Percentiles rank a stretch among this genome's conserved stretches.
Conservation (phyloP, 2,888 invertebrate genomes). For the Pachliopta kotzebuea region DNA sequence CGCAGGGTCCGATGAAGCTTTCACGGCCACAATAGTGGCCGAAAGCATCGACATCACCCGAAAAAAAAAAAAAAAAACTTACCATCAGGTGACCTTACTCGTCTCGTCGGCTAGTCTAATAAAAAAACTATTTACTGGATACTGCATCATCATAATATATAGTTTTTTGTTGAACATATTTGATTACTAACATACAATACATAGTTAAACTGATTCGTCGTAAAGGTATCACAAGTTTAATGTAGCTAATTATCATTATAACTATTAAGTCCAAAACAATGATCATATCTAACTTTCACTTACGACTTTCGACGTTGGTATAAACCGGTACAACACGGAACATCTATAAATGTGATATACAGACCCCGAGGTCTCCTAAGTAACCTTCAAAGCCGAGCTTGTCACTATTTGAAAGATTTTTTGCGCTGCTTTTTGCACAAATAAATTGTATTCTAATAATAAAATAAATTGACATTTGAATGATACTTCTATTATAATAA, state of each 20-base stretch:
- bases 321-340: slow-evolving; percentile 20
- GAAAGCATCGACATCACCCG: no score
- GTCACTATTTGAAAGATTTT: slow-evolving; percentile 25
- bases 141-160: background rate
- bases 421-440: slow-evolving; percentile 13
- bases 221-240: background rate
- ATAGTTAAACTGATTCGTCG: background rate
- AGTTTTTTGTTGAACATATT: background rate
- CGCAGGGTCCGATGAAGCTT: no score
- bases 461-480: background rate
- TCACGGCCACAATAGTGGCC: no score
- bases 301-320: slow-evolving; percentile 25
- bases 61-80: no score
- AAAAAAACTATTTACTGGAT: no score
- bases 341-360: slow-evolving; percentile 6
- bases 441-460: slow-evolving; percentile 7
- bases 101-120: no score
- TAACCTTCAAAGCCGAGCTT: slow-evolving; percentile 18
- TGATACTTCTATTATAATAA: background rate
- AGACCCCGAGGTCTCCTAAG: slow-evolving; percentile 15
- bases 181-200: background rate
- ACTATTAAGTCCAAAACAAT: background rate
- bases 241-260: background rate
- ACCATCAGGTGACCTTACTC: no score
- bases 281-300: slow-evolving; percentile 32